Evolutionary conservation across 2,113 vertebrate species (phyloP).

Genomic region (Butorides virescens): DNA sequence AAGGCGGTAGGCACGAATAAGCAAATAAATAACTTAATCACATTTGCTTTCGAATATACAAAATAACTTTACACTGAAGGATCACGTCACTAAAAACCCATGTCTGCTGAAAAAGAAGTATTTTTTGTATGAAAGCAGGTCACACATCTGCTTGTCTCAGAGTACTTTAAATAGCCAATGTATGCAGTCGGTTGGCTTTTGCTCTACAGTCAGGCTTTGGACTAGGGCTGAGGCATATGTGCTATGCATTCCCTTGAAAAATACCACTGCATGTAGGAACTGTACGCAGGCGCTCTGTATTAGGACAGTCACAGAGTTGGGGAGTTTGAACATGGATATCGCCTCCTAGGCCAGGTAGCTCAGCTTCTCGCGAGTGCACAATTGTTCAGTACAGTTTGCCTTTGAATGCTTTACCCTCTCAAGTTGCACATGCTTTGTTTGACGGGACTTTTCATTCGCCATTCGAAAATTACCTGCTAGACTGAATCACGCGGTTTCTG

Average conservation of each 20-base stretch:
- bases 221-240: not conserved
- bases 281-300: not conserved
- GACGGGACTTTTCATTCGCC: not conserved
- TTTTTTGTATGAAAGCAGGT: slow-evolving; percentile 38
- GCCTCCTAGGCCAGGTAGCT: not conserved
- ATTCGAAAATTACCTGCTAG: not conserved
- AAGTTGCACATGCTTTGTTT: not conserved
- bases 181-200: slow-evolving; percentile 24
- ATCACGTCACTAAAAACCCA: not conserved
- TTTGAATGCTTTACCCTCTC: not conserved
- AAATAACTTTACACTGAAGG: not conserved
- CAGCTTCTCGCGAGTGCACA: not conserved
- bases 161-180: slow-evolving; percentile 13
- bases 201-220: not conserved
- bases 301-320: not conserved
- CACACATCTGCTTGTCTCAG: slow-evolving; percentile 29
- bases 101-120: not conserved
- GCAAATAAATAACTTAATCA: not conserved
- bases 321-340: not conserved
- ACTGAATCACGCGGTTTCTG: not conserved
- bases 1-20: not conserved
- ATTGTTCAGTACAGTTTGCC: not conserved
- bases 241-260: not conserved
- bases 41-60: not conserved
- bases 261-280: not conserved